Evolutionary conservation across 2,888 invertebrate species (phyloP), one percentile per base, ranked within the genome.

Genomic region (Melanostoma scalare): DNA sequence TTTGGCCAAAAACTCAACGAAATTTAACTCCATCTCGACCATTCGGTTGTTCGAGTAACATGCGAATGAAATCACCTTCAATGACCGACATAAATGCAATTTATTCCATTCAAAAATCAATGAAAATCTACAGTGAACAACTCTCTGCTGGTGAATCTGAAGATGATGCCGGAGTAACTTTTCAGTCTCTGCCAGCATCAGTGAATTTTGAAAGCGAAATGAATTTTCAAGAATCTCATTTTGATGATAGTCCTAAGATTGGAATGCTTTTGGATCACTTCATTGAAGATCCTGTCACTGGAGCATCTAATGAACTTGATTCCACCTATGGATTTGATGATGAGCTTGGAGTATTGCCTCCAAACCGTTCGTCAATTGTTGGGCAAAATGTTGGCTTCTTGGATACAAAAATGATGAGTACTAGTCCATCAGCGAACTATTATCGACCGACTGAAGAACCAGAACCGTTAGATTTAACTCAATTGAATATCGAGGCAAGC

Each of bases 401-500:
- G 50, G 93, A 93, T 87, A 93, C 93, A n/a, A 92, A 90, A 86
- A 87, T 89, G 72, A 91, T 91, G 91, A 90, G 89, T 61, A 89
- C 90, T 4, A 91, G 90, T 20, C 91, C 91, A 8, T 95, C 95
- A 10, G 95, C 95, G 1, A 95, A 95, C 90, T 95, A 95, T 89
- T 96, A 96, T 89, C 94, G 95, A 81, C 95, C 95, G 0, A 95
- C 95, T 0, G 95, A 96, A 88, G 96, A 96, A 88, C 96, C 96
- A 0, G 96, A 96, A 88, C 96, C 96, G 0, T 95, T 96, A 93
- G 97, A 97, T 89, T 92, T 97, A 78, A 96, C 96, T 0, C 95
- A 96, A 87, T 90, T 97, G 46, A 97, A 97, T 89, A 96, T 96
- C 67, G 96, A 97, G 91, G 97, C 96, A 0, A 96, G 96, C 88